Evolutionary conservation across 2,113 vertebrate species (phyloP), one percentile per base, ranked within the genome.

Genomic region (Odontophorus gujanensis): DNA sequence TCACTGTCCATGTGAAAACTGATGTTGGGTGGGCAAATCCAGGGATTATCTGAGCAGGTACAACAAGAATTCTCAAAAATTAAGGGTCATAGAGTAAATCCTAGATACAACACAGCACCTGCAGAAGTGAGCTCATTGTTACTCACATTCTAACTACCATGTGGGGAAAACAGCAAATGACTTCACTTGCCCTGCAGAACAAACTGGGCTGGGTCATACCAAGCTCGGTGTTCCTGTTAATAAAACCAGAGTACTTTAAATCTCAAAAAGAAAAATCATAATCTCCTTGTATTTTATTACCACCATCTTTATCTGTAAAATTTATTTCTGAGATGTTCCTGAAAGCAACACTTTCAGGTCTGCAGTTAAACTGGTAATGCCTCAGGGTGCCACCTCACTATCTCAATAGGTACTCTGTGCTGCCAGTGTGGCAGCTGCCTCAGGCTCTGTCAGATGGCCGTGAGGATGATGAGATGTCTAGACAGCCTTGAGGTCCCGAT

Each of bases 381-480:
- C 77, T 24, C 43, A 58, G 38, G 25, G 13, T 93, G 57, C 47
- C 73, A 67, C 61, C 65, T 84, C 5, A 1, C 42, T 26, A 26
- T 28, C 59, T 89, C 77, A 59, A 7, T 1, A 48, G 53, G 10
- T 1, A 2, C 21, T 53, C 63, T n/a, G 42, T 62, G 53, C 63
- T 82, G 91, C 92, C 92, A 79, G 68, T 83, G 18, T 81, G 81
- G 88, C 79, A 90, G 58, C 79, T 80, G 78, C 69, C 11, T 0
- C 62, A 28, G 50, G 68, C 34, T 55, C 78, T 95, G 81, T 89
- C 78, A 83, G 55, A 87, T 63, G 75, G 59, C 15, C 13, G 21
- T 25, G 65, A 81, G 26, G n/a, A 63, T 83, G 81, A 53, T 68
- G 79, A 87, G 87, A 63, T 15, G n/a, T 86, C 89, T 90, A 85